Percentiles rank a stretch among this genome's conserved stretches.
Conservation (phyloP, 1,140 invertebrate species). For the Antheraea pernyi region DNA sequence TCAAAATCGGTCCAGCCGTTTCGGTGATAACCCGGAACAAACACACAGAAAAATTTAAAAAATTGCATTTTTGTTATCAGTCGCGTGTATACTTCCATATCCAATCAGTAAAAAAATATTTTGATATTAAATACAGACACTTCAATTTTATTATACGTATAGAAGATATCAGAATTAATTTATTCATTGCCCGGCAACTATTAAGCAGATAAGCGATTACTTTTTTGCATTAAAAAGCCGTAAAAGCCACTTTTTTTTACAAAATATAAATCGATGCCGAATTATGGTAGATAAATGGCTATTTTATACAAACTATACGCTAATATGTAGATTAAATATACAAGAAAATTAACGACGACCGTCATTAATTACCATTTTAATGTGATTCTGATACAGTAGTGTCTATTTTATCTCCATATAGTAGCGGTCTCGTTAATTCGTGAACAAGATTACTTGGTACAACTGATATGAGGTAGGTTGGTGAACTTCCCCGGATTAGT, state of each 20-base stretch:
- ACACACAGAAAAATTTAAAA: too few species aligned
- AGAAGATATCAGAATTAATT: neutral
- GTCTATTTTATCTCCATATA: constrained; percentile 5
- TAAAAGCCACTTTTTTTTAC: neutral
- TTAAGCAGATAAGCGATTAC: neutral
- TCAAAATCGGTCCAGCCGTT: constrained; percentile 17
- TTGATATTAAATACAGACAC: too few species aligned
- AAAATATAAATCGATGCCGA: neutral
- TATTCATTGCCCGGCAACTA: neutral
- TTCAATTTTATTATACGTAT: too few species aligned
- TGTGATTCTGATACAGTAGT: constrained; percentile 14
- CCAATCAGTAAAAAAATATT: too few species aligned
- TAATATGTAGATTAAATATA: constrained; percentile 10
- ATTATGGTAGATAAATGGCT: constrained; percentile 8
- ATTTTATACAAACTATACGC: constrained; percentile 11
- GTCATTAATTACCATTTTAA: constrained; percentile 12
- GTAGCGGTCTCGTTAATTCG: neutral
- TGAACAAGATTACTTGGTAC: neutral
- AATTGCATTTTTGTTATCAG: too few species aligned
- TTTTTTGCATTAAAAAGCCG: neutral
- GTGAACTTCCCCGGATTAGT: neutral
- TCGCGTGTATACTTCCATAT: too few species aligned
- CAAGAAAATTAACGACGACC: constrained; percentile 10
- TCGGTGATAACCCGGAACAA: constrained; percentile 11
- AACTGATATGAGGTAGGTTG: constrained; percentile 1